phyloP scores from a whole-genome alignment of 2,888 invertebrate genomes.

The Macropis europaea region DNA sequence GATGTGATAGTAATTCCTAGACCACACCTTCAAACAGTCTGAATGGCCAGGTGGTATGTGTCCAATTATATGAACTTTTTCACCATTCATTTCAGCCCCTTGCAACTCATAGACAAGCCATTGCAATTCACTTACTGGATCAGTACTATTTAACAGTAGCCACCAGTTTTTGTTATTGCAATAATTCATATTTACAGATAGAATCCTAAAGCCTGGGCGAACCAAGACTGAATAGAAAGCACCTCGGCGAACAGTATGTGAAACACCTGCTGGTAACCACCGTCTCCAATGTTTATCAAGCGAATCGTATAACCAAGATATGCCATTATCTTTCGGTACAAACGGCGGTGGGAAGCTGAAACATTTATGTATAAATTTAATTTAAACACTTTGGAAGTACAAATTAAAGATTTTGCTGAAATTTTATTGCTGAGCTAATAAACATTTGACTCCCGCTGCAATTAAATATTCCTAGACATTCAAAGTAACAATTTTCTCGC shows the following conservation, averaged over 20 bases:
- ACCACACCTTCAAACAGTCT: conserved; percentile 97
- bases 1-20: conserved; percentile 94
- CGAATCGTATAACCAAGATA: conserved; percentile 96
- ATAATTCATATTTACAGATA: conserved; percentile 98
- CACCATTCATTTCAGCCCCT: conserved; percentile 94
- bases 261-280: conserved; percentile 94
- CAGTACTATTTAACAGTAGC: conserved; percentile 95
- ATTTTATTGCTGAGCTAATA: too few relatives aligned
- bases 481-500: too few relatives aligned
- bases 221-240: conserved; percentile 96
- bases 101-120: conserved; percentile 98
- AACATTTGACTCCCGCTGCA: too few relatives aligned
- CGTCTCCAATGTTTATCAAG: conserved; percentile 93
- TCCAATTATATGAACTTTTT: conserved; percentile 97
- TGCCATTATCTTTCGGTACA: conserved; percentile 90
- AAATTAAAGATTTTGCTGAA: too few relatives aligned
- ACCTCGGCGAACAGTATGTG: conserved; percentile 91
- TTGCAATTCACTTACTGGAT: conserved; percentile 96
- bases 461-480: too few relatives aligned
- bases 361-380: conserved; percentile 46
- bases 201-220: conserved; percentile 92
- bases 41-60: conserved; percentile 97
- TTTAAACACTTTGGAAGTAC: neutral
- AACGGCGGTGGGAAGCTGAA: conserved; percentile 93
- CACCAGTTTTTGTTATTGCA: conserved; percentile 98